These are phyloP conservation scores for Margarornis squamiger DNA, from an alignment of 2,797 vertebrate species.

Conservation along the genomic window DNA sequence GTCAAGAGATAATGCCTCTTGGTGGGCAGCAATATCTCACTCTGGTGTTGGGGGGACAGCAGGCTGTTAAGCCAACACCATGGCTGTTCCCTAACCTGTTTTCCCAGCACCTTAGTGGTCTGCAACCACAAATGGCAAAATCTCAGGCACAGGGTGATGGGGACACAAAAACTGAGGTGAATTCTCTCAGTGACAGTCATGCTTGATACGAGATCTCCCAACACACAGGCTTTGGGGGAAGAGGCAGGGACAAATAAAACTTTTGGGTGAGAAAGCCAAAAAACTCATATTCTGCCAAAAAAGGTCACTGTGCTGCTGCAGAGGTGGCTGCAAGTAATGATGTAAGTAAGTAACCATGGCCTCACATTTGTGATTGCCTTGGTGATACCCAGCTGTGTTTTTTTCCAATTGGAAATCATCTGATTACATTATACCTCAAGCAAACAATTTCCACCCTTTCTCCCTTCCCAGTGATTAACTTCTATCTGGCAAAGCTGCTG, in stretches of 20 bases:
- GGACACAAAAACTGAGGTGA: fast-evolving
- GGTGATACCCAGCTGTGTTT: background rate
- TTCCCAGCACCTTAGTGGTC: background rate
- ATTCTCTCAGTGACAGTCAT: background rate
- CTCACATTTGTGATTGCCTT: background rate
- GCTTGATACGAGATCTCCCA: background rate
- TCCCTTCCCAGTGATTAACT: background rate
- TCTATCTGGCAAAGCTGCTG: background rate
- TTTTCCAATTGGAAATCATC: background rate
- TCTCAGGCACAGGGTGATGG: background rate
- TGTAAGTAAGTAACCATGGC: background rate
- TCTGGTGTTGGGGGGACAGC: background rate
- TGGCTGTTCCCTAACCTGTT: fast-evolving
- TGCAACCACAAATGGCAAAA: background rate
- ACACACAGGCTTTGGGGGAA: background rate
- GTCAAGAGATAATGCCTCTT: background rate
- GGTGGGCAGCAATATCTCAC: background rate
- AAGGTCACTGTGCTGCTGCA: background rate
- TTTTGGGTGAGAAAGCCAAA: background rate
- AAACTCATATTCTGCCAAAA: background rate
- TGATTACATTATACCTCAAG: background rate
- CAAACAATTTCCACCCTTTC: background rate
- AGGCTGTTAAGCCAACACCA: background rate
- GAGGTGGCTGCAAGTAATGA: background rate
- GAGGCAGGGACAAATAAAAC: background rate